Evolutionary conservation across 2,113 vertebrate species (phyloP).

Genomic region (Salvelinus sp.): DNA sequence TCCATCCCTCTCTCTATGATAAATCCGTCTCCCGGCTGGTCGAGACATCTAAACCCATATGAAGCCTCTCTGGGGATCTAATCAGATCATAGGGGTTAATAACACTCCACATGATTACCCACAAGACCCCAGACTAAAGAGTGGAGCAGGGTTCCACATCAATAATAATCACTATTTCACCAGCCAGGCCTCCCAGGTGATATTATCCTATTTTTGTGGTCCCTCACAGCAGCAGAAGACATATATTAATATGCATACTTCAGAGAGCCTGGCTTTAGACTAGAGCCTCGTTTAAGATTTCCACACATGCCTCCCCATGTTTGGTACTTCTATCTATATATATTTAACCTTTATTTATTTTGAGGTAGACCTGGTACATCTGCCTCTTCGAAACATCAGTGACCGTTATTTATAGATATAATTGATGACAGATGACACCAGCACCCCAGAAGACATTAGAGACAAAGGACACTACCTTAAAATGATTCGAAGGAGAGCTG

Average conservation of each 20-base stretch:
- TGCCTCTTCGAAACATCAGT: neutral
- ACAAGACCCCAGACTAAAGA: conserved; percentile 52
- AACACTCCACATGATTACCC: conserved; percentile 65
- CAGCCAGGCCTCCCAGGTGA: conserved; percentile 41
- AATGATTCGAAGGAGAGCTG: neutral
- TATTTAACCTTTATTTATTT: no score
- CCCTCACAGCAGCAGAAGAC: neutral
- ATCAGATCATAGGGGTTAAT: conserved; percentile 63
- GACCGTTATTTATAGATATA: neutral
- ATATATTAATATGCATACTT: no score
- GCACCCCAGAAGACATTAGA: neutral
- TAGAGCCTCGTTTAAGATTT: neutral
- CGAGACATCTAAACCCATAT: conserved; percentile 34
- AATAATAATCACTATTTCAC: conserved; percentile 59
- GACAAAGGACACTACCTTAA: neutral
- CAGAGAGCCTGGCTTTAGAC: neutral
- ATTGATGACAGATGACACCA: neutral
- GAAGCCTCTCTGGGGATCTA: conserved; percentile 23
- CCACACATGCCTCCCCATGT: neutral
- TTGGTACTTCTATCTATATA: neutral
- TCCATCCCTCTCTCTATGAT: conserved; percentile 15
- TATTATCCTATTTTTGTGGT: conserved; percentile 19
- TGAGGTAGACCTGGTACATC: no score
- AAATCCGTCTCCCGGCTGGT: conserved; percentile 10
- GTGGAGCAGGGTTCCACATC: conserved; percentile 35